Evolutionary conservation across 2,113 vertebrate genomes (phyloP).

Genomic region (Saguinus midas): DNA sequence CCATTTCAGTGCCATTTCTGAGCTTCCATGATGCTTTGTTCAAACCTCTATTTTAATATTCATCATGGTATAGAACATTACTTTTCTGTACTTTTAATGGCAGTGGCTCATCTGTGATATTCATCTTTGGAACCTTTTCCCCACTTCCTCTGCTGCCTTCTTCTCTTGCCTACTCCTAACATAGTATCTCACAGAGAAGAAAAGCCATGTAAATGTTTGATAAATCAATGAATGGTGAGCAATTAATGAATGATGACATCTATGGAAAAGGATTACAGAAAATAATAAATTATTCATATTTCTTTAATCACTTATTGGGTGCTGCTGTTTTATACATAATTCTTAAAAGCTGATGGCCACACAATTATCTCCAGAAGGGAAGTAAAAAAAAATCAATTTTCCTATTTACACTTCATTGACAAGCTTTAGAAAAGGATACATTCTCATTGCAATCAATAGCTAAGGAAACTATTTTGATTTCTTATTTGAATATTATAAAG

Average conservation of each 20-base stretch:
- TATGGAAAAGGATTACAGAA: neutral
- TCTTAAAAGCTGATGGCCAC: slow-evolving; percentile 34
- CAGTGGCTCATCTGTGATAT: neutral
- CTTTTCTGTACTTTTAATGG: neutral
- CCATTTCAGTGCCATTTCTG: neutral
- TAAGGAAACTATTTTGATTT: neutral
- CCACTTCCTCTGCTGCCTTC: neutral
- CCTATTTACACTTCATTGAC: neutral
- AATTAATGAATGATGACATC: neutral
- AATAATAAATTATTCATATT: slow-evolving; percentile 53
- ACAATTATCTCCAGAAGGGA: neutral
- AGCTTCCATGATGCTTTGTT: neutral
- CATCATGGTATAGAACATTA: neutral
- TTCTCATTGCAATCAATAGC: neutral
- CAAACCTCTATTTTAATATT: neutral
- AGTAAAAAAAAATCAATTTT: slow-evolving; percentile 13
- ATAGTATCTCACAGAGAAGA: neutral
- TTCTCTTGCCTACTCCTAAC: neutral
- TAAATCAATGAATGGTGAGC: slow-evolving; percentile 2
- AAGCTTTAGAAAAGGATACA: neutral
- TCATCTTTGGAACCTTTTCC: neutral
- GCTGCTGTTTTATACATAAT: slow-evolving; percentile 3
- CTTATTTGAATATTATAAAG: neutral
- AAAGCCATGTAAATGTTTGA: slow-evolving; percentile 15
- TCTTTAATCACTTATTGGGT: neutral